Conservation (phyloP, 2,797 vertebrate species). For the Falco cherrug region DNA sequence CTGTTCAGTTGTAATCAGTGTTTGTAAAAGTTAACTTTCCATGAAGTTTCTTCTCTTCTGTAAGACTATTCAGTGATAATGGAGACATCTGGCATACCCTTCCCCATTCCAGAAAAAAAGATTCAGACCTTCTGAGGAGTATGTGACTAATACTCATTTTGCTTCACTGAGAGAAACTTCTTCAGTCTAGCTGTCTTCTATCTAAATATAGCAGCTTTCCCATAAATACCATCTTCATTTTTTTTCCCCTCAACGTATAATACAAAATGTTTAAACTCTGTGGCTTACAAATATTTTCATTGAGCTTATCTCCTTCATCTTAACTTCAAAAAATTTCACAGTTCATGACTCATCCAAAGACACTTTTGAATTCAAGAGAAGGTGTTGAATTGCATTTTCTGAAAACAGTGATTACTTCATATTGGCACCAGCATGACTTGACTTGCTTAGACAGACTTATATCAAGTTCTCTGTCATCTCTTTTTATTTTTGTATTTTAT, state of each 20-base stretch:
- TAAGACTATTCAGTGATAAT: not conserved
- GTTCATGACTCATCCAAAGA: not conserved
- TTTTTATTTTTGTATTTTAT: slow-evolving; percentile 32
- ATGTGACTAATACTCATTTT: not conserved
- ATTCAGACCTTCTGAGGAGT: not conserved
- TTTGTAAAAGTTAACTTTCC: not conserved
- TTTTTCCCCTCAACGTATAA: not conserved
- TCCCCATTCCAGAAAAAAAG: not conserved
- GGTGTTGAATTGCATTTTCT: not conserved
- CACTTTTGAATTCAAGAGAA: slow-evolving; percentile 16
- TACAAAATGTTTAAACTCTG: not conserved
- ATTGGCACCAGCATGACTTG: not conserved
- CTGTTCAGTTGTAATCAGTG: not conserved
- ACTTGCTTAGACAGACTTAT: slow-evolving; percentile 8
- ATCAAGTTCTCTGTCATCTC: slow-evolving; percentile 1
- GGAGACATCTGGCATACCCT: not conserved
- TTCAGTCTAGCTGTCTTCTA: not conserved
- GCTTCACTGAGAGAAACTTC: not conserved
- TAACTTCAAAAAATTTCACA: not conserved
- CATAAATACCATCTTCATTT: not conserved
- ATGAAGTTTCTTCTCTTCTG: not conserved
- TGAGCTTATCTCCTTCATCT: not conserved
- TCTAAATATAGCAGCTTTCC: not conserved
- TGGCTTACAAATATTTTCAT: not conserved
- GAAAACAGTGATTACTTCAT: slow-evolving; percentile 26